Conservation (phyloP, 2,797 vertebrate genomes). For the Florisuga fusca region DNA sequence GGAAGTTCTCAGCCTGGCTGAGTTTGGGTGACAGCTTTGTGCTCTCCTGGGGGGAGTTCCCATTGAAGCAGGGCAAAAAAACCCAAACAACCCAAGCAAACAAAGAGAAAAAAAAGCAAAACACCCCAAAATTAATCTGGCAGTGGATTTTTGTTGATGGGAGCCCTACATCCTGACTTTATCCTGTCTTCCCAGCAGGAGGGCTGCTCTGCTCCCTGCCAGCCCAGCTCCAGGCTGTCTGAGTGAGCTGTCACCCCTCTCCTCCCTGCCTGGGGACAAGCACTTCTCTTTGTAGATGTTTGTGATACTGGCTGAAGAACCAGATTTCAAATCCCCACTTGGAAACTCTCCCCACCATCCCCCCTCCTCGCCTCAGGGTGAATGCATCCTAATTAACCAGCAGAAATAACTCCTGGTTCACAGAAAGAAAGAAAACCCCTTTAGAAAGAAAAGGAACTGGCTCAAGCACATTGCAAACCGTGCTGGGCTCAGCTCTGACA, state of each 20-base stretch:
- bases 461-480: not conserved
- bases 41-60: not conserved
- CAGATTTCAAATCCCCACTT: not conserved
- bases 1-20: not conserved
- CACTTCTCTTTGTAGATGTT: not conserved
- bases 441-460: not conserved
- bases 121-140: not conserved
- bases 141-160: not conserved
- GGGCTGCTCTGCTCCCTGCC: not conserved
- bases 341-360: not conserved
- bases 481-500: not conserved
- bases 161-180: not conserved
- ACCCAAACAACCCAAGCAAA: too few relatives aligned
- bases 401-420: not conserved
- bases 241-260: not conserved
- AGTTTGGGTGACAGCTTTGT: not conserved
- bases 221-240: not conserved
- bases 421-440: too few relatives aligned
- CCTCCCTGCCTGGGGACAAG: not conserved
- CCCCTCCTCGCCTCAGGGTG: not conserved
- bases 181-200: not conserved
- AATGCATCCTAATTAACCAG: conserved; percentile 13
- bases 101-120: too few relatives aligned
- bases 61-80: not conserved
- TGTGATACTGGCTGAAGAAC: not conserved